Conservation (phyloP, 2,113 vertebrate genomes). For the Nothocercus julius region DNA sequence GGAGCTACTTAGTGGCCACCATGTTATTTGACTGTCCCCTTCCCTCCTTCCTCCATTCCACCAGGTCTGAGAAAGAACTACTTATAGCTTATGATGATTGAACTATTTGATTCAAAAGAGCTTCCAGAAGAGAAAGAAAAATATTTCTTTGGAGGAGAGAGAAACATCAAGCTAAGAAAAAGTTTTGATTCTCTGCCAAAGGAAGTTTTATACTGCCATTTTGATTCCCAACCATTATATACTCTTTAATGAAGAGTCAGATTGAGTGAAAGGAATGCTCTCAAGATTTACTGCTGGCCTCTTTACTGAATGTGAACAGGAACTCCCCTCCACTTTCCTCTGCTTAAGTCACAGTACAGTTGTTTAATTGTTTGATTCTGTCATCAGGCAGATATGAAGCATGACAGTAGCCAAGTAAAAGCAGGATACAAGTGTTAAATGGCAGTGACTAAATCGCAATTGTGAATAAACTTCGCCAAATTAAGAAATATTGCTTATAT, state of each 20-base stretch:
- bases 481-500: not conserved
- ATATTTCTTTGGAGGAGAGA: not conserved
- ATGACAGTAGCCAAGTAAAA: not conserved
- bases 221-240: not conserved
- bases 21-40: not conserved
- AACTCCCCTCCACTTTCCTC: not conserved
- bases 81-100: not conserved
- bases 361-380: not conserved
- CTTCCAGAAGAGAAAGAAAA: not conserved
- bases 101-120: not conserved
- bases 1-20: not conserved
- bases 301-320: not conserved
- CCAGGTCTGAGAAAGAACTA: not conserved
- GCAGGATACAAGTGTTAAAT: not conserved
- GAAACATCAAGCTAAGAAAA: not conserved
- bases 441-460: not conserved
- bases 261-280: not conserved
- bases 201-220: not conserved
- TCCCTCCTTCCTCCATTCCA: fast-evolving
- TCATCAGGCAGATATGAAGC: not conserved
- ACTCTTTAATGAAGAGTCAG: not conserved
- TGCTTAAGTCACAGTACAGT: not conserved
- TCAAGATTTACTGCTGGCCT: not conserved
- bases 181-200: not conserved
- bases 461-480: not conserved